Conservation (phyloP, 1,140 invertebrate species). For the Brachionus koreanus region DNA sequence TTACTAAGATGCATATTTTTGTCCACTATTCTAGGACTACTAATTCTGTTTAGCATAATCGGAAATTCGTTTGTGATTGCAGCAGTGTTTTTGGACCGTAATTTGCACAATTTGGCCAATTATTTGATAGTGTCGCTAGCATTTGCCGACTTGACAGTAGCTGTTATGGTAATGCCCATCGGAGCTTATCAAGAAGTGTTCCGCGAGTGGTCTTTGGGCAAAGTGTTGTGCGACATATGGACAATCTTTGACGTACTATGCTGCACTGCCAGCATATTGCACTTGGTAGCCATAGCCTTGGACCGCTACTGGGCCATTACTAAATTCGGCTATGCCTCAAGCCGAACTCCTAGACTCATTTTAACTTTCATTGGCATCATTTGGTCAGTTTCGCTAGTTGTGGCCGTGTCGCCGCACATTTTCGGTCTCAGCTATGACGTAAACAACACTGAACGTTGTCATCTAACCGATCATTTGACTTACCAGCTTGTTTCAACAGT, state of each 20-base stretch:
- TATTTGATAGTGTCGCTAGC: slow-evolving; percentile 89
- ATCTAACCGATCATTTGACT: slow-evolving; percentile 37
- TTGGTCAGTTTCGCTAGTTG: slow-evolving; percentile 76
- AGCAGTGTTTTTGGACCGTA: slow-evolving; percentile 81
- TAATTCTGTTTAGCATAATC: slow-evolving; percentile 61
- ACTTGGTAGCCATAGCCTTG: slow-evolving; percentile 88
- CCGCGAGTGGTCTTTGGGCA: slow-evolving; percentile 75
- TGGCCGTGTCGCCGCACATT: slow-evolving; percentile 73
- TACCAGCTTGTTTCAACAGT: slow-evolving; percentile 48
- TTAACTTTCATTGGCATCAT: slow-evolving; percentile 82
- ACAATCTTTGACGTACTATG: slow-evolving; percentile 83
- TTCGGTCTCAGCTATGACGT: slow-evolving; percentile 17
- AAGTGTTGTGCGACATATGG: slow-evolving; percentile 84
- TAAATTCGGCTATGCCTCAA: slow-evolving; percentile 87
- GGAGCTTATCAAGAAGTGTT: slow-evolving; percentile 60
- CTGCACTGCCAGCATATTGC: slow-evolving; percentile 86
- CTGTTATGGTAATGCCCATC: slow-evolving; percentile 61
- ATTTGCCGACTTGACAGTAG: slow-evolving; percentile 89
- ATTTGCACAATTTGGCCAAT: slow-evolving; percentile 79
- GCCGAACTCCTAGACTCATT: slow-evolving; percentile 73
- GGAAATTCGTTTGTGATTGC: slow-evolving; percentile 91
- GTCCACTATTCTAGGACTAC: slow-evolving; percentile 46
- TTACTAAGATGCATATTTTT: neutral
- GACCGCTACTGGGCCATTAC: slow-evolving; percentile 95
- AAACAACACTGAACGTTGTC: neutral